These are phyloP conservation scores for Gibbula magus DNA, from an alignment of 2,888 invertebrate species.

Conservation along the genomic window DNA sequence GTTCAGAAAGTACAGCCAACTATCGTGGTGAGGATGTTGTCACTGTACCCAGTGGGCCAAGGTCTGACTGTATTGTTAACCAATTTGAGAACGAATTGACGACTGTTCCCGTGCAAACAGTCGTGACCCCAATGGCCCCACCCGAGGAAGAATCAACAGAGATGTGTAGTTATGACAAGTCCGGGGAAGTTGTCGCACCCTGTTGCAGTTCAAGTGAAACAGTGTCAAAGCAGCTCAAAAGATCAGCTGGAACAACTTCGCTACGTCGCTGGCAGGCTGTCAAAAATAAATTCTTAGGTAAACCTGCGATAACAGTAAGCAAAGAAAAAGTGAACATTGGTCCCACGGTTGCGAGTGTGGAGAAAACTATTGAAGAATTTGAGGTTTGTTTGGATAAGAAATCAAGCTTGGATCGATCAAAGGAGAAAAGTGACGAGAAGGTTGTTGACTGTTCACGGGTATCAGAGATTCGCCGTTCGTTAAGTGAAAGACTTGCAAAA, in stretches of 20 bases:
- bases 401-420: not conserved
- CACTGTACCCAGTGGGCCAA: not conserved
- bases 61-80: slow-evolving; percentile 13
- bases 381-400: slow-evolving; percentile 1
- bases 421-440: slow-evolving; percentile 7
- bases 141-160: slow-evolving; percentile 11
- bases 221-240: slow-evolving; percentile 11
- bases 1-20: no score
- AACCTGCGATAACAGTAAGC: not conserved
- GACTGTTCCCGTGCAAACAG: slow-evolving; percentile 3
- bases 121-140: slow-evolving; percentile 1
- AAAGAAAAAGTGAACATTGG: not conserved
- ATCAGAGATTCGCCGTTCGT: not conserved
- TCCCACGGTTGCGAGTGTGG: not conserved
- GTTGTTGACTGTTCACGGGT: slow-evolving; percentile 5
- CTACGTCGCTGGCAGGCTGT: slow-evolving; percentile 12
- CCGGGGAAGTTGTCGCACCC: not conserved
- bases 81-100: not conserved
- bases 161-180: not conserved
- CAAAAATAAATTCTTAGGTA: slow-evolving; percentile 22
- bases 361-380: slow-evolving; percentile 23
- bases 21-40: not conserved
- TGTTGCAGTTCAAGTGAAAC: not conserved
- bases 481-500: slow-evolving; percentile 10
- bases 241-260: slow-evolving; percentile 18